Conservation (phyloP, 2,888 invertebrate genomes). For the Drosophila paranaensis region DNA sequence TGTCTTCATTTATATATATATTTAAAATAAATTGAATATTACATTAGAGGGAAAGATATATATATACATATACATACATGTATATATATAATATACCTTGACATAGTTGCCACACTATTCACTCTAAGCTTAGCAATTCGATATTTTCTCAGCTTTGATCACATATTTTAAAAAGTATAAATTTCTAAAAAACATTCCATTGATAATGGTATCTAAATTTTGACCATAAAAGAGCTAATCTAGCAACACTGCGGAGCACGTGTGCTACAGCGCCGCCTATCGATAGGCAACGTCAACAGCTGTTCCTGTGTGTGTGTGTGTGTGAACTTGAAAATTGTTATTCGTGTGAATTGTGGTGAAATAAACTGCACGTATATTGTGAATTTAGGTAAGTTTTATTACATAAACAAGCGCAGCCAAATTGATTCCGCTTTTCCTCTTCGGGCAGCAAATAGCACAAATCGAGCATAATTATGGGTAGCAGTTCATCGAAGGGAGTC, state of each 20-base stretch:
- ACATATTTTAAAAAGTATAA: neutral
- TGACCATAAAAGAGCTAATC: neutral
- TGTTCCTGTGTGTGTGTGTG: constrained; percentile 24
- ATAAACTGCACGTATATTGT: constrained; percentile 26
- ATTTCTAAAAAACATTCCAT: neutral
- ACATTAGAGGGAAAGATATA: too few relatives aligned
- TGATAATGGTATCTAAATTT: neutral
- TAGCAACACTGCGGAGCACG: constrained; percentile 7
- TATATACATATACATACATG: too few relatives aligned
- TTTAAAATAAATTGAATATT: too few relatives aligned
- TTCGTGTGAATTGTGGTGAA: constrained; percentile 46
- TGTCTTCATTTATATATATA: too few relatives aligned
- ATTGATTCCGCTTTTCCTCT: neutral
- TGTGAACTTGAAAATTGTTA: constrained; percentile 49
- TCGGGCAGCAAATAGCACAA: constrained; percentile 5
- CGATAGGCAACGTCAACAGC: constrained; percentile 43
- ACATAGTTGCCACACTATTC: neutral
- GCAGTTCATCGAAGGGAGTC: constrained; percentile 86
- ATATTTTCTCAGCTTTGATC: neutral
- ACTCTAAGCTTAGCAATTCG: neutral
- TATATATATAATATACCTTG: neutral
- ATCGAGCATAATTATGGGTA: constrained; percentile 85
- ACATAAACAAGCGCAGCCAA: constrained; percentile 58
- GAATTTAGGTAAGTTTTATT: constrained; percentile 59
- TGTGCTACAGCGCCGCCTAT: constrained; percentile 24